Evolutionary conservation across 1,140 invertebrate genomes (phyloP), one percentile per base, ranked within the genome.

Genomic region (Drosophila cardini): DNA sequence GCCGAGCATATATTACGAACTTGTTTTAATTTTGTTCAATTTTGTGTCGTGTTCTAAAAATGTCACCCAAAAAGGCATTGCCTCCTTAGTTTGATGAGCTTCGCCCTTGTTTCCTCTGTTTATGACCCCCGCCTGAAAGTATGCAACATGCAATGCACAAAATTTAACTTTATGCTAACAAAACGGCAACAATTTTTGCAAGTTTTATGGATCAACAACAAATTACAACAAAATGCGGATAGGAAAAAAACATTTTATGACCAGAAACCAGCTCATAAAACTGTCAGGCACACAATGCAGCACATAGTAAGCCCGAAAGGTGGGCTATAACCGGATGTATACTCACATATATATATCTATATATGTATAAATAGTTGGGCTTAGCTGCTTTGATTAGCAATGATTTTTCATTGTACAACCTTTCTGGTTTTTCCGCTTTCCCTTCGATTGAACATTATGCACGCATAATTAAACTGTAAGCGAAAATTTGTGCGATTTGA

Each of bases 391-490:
- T 75, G 72, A 75, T 75, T 75, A 75, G 72, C 72, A 16, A 46
- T 30, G 9, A 13, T 40, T 13, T 18, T 30, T 1, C 42, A 6
- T 16, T 10, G 13, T 42, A 43, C 40, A 9, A 7, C 7, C 40
- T 9, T 0, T 2, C 15, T 13, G 2, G 36, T 32, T 16, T 10
- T 40, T 9, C n/a, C 36, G 8, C 13, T 60, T 38, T 45, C 21
- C 32, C 32, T 13, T 34, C 50, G 58, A 78, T 78, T 75, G 65
- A 55, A 61, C 67, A 78, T 78, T 78, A 76, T 68, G 57, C 34
- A 78, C 76, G 60, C 76, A 76, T 78, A 78, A 78, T 78, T 78
- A 78, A 78, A 71, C 62, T 45, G 43, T 72, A 71, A 71, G 60
- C 72, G 60, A 75, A 76, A 76, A 69, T 74, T 74, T 60, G 34